These are phyloP conservation scores for Idaea biselata DNA, from an alignment of 2,888 invertebrate genomes.

Conservation along the genomic window DNA sequence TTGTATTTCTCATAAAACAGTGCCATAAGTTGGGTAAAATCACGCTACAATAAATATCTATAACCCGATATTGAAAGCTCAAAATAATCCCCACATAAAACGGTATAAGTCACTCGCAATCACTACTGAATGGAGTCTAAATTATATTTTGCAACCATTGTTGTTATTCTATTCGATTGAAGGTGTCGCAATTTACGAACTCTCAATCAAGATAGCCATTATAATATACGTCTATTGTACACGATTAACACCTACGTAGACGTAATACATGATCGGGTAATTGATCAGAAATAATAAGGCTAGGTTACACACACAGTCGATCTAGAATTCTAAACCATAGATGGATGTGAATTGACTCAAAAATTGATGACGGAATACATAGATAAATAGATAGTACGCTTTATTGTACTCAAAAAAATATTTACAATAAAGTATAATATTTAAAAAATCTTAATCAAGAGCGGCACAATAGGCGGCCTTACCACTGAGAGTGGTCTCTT, in stretches of 20 bases:
- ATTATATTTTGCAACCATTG: constrained; percentile 11
- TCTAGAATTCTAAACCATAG: too few species aligned
- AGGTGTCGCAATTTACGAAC: constrained; percentile 12
- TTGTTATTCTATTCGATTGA: constrained; percentile 6
- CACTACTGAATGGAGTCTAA: constrained; percentile 9
- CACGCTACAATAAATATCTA: not conserved
- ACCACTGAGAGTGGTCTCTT: too few species aligned
- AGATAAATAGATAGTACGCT: too few species aligned
- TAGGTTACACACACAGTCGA: not conserved
- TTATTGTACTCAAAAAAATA: too few species aligned
- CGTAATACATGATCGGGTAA: not conserved
- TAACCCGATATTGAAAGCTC: not conserved
- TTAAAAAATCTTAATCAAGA: too few species aligned
- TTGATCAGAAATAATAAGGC: not conserved
- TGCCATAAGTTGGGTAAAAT: not conserved
- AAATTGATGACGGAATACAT: too few species aligned
- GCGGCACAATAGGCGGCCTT: too few species aligned
- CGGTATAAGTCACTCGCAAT: constrained; percentile 7
- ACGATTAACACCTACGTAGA: constrained; percentile 25
- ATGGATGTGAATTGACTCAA: too few species aligned
- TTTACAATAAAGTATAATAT: too few species aligned
- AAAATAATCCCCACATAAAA: not conserved
- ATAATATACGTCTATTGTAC: constrained; percentile 21
- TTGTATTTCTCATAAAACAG: not conserved
- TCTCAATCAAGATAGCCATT: constrained; percentile 21